phyloP scores from a whole-genome alignment of 2,888 invertebrate genomes.

The Xanthia icteritia region DNA sequence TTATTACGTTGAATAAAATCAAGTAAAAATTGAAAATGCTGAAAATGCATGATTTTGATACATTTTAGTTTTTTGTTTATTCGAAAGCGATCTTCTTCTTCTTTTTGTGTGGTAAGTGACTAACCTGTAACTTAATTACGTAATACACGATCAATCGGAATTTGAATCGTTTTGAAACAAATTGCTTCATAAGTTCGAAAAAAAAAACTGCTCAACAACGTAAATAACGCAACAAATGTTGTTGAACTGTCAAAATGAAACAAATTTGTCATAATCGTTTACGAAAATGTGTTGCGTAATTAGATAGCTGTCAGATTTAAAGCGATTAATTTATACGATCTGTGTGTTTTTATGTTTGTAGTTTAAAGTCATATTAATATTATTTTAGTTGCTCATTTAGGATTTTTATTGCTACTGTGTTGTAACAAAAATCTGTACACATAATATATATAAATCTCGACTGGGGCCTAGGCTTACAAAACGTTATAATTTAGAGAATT shows the following conservation, averaged over 20 bases:
- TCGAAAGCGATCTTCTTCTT: neutral
- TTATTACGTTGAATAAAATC: neutral
- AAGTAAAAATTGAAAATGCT: neutral
- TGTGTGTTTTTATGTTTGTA: neutral
- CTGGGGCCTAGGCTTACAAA: constrained; percentile 27
- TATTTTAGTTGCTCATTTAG: neutral
- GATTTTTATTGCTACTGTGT: neutral
- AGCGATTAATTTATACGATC: neutral
- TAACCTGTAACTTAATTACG: too few relatives aligned
- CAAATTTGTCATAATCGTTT: too few relatives aligned
- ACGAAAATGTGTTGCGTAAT: too few relatives aligned
- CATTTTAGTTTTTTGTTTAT: neutral
- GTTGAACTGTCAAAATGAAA: too few relatives aligned
- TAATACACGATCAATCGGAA: too few relatives aligned
- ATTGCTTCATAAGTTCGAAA: too few relatives aligned
- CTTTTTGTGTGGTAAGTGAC: too few relatives aligned
- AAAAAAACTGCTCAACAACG: too few relatives aligned
- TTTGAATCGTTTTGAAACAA: too few relatives aligned
- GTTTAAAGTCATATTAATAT: neutral
- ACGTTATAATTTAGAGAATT: constrained; percentile 53
- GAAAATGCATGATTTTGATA: neutral
- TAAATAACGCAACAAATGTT: too few relatives aligned
- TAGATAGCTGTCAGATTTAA: too few relatives aligned
- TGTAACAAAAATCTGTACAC: neutral
- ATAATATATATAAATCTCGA: constrained; percentile 10